These are phyloP conservation scores for Sparidentex hasta DNA, from an alignment of 2,797 vertebrate genomes.

Conservation along the genomic window DNA sequence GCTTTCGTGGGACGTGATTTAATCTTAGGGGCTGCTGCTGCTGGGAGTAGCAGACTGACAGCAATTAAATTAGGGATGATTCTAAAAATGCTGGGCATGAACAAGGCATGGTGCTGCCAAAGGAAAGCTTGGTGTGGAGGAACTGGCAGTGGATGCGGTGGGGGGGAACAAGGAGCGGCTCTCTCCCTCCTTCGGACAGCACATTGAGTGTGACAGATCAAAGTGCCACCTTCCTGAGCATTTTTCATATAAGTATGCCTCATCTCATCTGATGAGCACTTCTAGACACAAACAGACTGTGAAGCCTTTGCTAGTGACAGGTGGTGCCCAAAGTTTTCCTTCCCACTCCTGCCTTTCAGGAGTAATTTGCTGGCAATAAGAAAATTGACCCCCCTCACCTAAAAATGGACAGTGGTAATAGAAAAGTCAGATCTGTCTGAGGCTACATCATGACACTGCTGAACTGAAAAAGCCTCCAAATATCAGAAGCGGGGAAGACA, in stretches of 20 bases:
- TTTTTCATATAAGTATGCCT: slow-evolving; percentile 77
- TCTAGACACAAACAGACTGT: slow-evolving; percentile 61
- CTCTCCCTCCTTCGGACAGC: slow-evolving; percentile 45
- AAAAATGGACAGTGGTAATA: slow-evolving; percentile 56
- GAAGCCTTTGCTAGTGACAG: slow-evolving; percentile 61
- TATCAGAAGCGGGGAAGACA: slow-evolving; percentile 13
- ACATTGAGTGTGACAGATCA: slow-evolving; percentile 72
- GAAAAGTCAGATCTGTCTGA: slow-evolving; percentile 54
- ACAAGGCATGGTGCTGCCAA: slow-evolving; percentile 57
- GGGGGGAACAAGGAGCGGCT: slow-evolving; percentile 22
- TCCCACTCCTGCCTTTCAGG: slow-evolving; percentile 62
- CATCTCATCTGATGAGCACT: slow-evolving; percentile 81
- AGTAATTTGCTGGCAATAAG: slow-evolving; percentile 77
- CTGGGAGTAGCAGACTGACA: slow-evolving; percentile 69
- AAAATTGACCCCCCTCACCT: slow-evolving; percentile 76
- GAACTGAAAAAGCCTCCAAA: slow-evolving; percentile 49
- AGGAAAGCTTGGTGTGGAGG: slow-evolving; percentile 13
- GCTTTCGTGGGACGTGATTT: slow-evolving; percentile 72
- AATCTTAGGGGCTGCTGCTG: slow-evolving; percentile 75
- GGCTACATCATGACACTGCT: slow-evolving; percentile 38
- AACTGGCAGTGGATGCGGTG: slow-evolving; percentile 27
- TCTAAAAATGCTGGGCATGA: slow-evolving; percentile 74
- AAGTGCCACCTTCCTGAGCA: slow-evolving; percentile 75
- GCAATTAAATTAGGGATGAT: slow-evolving; percentile 80
- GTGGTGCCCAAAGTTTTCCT: slow-evolving; percentile 44